Percentiles rank a stretch among this genome's conserved stretches.
phyloP scores from a whole-genome alignment of 2,888 invertebrate species.

The Plemyria rubiginata region DNA sequence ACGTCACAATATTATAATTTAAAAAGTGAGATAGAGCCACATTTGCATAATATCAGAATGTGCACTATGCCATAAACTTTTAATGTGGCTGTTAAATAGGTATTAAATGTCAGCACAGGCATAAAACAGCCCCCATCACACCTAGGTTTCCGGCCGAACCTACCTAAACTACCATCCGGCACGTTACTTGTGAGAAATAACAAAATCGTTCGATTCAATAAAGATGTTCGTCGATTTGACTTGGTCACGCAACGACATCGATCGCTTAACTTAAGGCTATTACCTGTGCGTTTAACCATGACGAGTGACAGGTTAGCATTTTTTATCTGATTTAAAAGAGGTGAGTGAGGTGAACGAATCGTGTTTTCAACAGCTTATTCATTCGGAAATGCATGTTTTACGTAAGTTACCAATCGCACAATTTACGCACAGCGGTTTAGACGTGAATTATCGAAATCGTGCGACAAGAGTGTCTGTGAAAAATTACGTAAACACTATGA shows the following conservation, averaged over 20 bases:
- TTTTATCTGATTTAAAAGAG: background rate
- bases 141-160: constrained; percentile 17
- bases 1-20: no score
- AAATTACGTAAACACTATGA: background rate
- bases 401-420: no score
- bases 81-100: background rate
- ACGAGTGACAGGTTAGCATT: constrained; percentile 3
- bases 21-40: background rate
- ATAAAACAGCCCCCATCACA: constrained; percentile 1
- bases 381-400: background rate
- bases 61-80: background rate
- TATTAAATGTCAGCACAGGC: background rate
- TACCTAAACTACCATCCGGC: constrained; percentile 18
- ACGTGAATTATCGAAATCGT: no score
- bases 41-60: background rate
- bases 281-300: background rate
- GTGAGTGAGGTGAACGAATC: background rate
- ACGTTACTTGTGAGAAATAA: constrained; percentile 14
- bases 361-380: background rate
- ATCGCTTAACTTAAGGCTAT: constrained; percentile 3
- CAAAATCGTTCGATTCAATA: constrained; percentile 29
- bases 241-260: constrained; percentile 34
- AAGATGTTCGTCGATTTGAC: constrained; percentile 33
- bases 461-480: no score
- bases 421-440: no score